Base-by-base conservation (phyloP, 2,888 invertebrate genomes). In the Mesochorus sp. region DNA sequence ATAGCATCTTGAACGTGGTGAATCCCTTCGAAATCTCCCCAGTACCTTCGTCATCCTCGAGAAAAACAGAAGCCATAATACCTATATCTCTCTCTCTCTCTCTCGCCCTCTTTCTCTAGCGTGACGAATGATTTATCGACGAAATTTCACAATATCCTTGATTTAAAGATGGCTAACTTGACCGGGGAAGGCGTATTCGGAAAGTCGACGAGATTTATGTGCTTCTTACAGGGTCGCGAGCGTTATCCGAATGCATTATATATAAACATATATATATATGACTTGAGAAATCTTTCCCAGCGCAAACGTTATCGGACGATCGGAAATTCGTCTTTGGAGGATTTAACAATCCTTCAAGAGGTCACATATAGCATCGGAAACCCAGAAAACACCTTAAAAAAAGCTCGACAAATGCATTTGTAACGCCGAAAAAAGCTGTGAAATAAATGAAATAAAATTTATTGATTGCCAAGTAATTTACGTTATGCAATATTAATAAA, bases 101-200 rank as follows among this genome's bases (percentile, higher is more conserved):
- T n/a, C n/a, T n/a, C n/a, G n/a, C n/a, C n/a, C n/a, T n/a, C n/a
- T n/a, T n/a, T n/a, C n/a, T 47, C 19, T 8, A 19, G 51, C 42
- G 42, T 6, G 53, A 28, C 14, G 57, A 37, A 34, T 77, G 76
- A 77, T 77, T 72, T 77, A 77, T 72, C 66, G 72, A 67, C 3
- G 24, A 67, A 77, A 77, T 77, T 77, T 67, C 72, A 61, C 67
- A 66, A 72, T 67, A 77, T 77, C 72, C 67, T 77, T 77, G 72
- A 77, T 77, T 77, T 72, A 72, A 77, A 72, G 76, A 77, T 44
- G 76, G 67, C 76, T 62, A 77, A 77, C 72, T 66, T 72, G 72
- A 39, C 53, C 55, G 59, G 42, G 26, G 49, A 37, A 62, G 49
- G 64, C 37, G 61, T 44, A 72, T 77, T 72, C 47, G 57, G 37